Evolutionary conservation across 2,888 invertebrate species (phyloP).

Genomic region (Euphydryas editha): DNA sequence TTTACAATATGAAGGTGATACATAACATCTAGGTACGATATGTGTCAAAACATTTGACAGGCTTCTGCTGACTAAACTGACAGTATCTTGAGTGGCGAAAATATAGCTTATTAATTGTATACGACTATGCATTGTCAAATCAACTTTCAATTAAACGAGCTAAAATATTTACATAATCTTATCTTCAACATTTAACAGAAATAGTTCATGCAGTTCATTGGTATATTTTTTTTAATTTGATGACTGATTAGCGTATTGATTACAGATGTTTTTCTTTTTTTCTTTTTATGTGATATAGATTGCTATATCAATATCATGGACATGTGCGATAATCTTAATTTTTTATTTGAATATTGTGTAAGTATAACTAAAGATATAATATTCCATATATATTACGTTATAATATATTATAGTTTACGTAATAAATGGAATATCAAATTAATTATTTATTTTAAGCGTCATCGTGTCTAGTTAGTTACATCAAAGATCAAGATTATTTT

Average conservation of each 20-base stretch:
- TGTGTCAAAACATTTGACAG: slow-evolving; percentile 64
- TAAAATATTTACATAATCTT: slow-evolving; percentile 46
- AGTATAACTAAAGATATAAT: too few relatives aligned
- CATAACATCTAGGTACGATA: slow-evolving; percentile 45
- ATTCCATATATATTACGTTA: too few relatives aligned
- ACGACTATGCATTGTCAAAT: slow-evolving; percentile 62
- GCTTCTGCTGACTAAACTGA: slow-evolving; percentile 55
- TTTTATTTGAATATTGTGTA: too few relatives aligned
- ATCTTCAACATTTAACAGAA: slow-evolving; percentile 44
- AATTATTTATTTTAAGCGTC: too few relatives aligned
- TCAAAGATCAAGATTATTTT: too few relatives aligned
- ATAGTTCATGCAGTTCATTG: slow-evolving; percentile 8
- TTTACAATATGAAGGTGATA: slow-evolving; percentile 44
- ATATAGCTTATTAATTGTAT: slow-evolving; percentile 70
- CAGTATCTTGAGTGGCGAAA: slow-evolving; percentile 63
- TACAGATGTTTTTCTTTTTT: neutral
- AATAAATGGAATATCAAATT: too few relatives aligned
- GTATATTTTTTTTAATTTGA: neutral
- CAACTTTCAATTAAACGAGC: slow-evolving; percentile 77
- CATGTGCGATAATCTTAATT: too few relatives aligned
- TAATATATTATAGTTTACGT: too few relatives aligned
- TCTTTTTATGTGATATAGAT: neutral
- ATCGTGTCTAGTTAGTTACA: too few relatives aligned
- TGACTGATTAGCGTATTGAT: neutral
- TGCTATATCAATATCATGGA: neutral